Evolutionary conservation across 2,888 invertebrate genomes (phyloP).

Genomic region (Altica lythri): DNA sequence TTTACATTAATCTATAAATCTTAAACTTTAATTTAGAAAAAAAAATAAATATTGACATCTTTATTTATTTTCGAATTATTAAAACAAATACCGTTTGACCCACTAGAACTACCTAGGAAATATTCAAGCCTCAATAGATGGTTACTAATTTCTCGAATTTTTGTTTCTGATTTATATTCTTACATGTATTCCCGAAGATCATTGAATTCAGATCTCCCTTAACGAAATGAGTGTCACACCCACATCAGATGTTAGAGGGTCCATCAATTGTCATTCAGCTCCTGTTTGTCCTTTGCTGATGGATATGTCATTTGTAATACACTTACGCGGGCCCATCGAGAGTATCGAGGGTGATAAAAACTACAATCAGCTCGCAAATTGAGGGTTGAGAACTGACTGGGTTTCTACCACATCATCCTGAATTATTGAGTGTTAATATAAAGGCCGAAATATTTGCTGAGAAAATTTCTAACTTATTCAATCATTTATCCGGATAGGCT

Average conservation of each 20-base stretch:
- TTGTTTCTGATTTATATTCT: too few species aligned
- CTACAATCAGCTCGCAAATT: slow-evolving; percentile 34
- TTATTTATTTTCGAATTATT: too few species aligned
- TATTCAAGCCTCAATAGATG: too few species aligned
- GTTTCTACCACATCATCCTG: slow-evolving; percentile 17
- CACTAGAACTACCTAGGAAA: too few species aligned
- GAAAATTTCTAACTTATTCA: slow-evolving; percentile 8
- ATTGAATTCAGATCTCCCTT: too few species aligned
- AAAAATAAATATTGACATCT: too few species aligned
- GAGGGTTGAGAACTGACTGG: slow-evolving; percentile 12
- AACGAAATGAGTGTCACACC: too few species aligned
- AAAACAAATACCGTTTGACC: too few species aligned
- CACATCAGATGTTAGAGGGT: slow-evolving; percentile 8
- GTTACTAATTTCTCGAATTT: too few species aligned
- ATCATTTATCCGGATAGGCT: neutral
- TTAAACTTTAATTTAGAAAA: too few species aligned
- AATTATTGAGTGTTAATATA: slow-evolving; percentile 19
- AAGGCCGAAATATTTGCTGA: slow-evolving; percentile 9
- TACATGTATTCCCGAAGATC: too few species aligned
- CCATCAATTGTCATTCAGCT: slow-evolving; percentile 16
- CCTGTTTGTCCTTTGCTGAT: slow-evolving; percentile 23
- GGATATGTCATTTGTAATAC: slow-evolving; percentile 30
- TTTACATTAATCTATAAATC: too few species aligned
- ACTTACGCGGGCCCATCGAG: slow-evolving; percentile 22
- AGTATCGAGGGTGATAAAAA: slow-evolving; percentile 30